These are phyloP conservation scores for Adelognathus sp. DNA, from an alignment of 2,888 invertebrate genomes.

Conservation along the genomic window DNA sequence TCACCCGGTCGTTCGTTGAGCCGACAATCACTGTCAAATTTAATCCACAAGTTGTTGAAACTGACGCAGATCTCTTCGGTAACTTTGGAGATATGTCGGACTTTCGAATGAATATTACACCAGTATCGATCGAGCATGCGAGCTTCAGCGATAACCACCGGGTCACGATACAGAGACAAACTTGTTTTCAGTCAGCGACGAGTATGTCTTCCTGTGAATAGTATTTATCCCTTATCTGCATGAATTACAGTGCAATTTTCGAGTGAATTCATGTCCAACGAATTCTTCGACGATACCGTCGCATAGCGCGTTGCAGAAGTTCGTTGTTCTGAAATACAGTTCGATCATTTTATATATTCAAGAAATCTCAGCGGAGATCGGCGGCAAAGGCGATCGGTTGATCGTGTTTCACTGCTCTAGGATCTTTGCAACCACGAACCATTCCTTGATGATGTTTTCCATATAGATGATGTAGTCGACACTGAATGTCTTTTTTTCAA, in stretches of 20 bases:
- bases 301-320: background rate
- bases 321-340: too few species aligned
- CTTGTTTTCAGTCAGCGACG: background rate
- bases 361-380: too few species aligned
- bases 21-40: background rate
- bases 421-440: too few species aligned
- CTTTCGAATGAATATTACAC: slow-evolving; percentile 65
- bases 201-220: background rate
- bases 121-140: slow-evolving; percentile 75
- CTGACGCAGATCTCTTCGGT: background rate
- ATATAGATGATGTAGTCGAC: too few species aligned
- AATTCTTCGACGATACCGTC: background rate
- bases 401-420: too few species aligned
- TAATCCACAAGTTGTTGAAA: too few species aligned
- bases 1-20: background rate
- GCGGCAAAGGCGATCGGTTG: too few species aligned
- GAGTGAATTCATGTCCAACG: background rate
- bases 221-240: background rate
- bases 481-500: too few species aligned
- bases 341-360: too few species aligned
- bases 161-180: slow-evolving; percentile 5
- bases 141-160: slow-evolving; percentile 65
- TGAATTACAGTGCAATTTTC: background rate
- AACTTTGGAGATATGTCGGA: background rate
- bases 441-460: too few species aligned